phyloP scores from a whole-genome alignment of 1,140 invertebrate genomes.

The Choristoneura fumiferana region DNA sequence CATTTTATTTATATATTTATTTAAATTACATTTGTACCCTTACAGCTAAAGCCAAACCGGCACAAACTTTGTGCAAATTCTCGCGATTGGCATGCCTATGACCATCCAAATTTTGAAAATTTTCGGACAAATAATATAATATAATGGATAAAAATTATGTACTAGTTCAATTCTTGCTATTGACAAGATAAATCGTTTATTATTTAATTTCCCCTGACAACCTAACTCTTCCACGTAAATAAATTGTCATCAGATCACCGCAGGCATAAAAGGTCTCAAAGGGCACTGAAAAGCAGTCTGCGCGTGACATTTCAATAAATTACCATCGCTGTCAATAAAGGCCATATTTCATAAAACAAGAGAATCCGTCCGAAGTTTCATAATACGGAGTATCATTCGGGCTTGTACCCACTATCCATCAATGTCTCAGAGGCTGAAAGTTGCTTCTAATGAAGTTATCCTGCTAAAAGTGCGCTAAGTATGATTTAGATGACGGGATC shows the following conservation, averaged over 20 bases:
- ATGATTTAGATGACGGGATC: not conserved
- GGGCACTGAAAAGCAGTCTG: conserved; percentile 24
- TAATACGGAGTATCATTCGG: conserved; percentile 25
- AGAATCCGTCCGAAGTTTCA: conserved; percentile 31
- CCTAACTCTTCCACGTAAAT: not conserved
- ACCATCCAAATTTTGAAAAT: too few relatives aligned
- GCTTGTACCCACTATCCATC: conserved; percentile 41
- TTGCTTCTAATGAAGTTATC: conserved; percentile 54
- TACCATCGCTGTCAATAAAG: conserved; percentile 59
- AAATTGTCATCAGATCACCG: not conserved
- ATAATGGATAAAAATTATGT: too few relatives aligned
- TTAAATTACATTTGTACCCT: too few relatives aligned
- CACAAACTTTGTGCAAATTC: too few relatives aligned
- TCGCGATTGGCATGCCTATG: too few relatives aligned
- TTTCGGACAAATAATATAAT: too few relatives aligned
- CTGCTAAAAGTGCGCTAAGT: conserved; percentile 29
- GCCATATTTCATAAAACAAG: conserved; percentile 68
- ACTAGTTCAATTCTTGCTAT: too few relatives aligned
- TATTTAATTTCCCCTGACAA: too few relatives aligned
- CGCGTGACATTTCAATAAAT: conserved; percentile 63
- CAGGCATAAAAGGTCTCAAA: conserved; percentile 5
- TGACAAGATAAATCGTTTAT: too few relatives aligned
- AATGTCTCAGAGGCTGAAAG: conserved; percentile 46
- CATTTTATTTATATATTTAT: too few relatives aligned
- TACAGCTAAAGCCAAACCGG: too few relatives aligned